Evolutionary conservation across 2,797 vertebrate species (phyloP).

Genomic region (Lates japonicus): DNA sequence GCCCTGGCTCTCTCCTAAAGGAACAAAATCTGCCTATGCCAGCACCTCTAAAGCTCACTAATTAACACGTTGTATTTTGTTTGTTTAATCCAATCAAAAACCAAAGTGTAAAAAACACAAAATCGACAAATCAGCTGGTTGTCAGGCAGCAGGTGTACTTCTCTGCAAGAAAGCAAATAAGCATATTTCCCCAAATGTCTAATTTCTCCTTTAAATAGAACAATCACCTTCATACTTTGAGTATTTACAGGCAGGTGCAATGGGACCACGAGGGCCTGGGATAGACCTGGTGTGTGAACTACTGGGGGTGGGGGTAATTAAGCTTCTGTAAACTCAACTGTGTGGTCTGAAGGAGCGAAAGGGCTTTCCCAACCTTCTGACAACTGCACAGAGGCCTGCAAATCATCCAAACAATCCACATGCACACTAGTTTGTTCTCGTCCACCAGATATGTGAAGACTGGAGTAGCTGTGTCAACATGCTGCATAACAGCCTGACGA

Average conservation of each 20-base stretch:
- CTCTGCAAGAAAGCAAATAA: neutral
- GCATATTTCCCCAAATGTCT: slow-evolving; percentile 16
- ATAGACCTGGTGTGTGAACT: slow-evolving; percentile 38
- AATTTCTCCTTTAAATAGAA: slow-evolving; percentile 29
- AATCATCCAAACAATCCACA: slow-evolving; percentile 42
- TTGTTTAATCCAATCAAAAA: neutral
- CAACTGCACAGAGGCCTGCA: slow-evolving; percentile 51
- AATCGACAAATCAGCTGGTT: neutral
- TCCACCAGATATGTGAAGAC: slow-evolving; percentile 16
- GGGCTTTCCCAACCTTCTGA: slow-evolving; percentile 47
- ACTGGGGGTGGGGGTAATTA: slow-evolving; percentile 62
- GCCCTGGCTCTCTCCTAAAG: neutral
- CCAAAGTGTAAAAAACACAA: neutral
- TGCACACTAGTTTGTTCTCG: slow-evolving; percentile 4
- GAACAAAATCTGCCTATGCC: neutral
- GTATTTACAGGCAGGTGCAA: slow-evolving; percentile 63
- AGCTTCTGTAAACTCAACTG: slow-evolving; percentile 71
- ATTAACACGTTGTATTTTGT: neutral
- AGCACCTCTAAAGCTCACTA: neutral
- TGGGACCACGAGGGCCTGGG: slow-evolving; percentile 35
- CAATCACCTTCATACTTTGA: slow-evolving; percentile 4
- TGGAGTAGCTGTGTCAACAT: slow-evolving; percentile 3
- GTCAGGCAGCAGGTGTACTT: neutral
- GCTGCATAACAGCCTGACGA: slow-evolving; percentile 11
- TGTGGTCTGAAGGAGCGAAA: slow-evolving; percentile 68